These are phyloP conservation scores for Drosophila nannoptera DNA, from an alignment of 1,140 invertebrate species.

Conservation along the genomic window DNA sequence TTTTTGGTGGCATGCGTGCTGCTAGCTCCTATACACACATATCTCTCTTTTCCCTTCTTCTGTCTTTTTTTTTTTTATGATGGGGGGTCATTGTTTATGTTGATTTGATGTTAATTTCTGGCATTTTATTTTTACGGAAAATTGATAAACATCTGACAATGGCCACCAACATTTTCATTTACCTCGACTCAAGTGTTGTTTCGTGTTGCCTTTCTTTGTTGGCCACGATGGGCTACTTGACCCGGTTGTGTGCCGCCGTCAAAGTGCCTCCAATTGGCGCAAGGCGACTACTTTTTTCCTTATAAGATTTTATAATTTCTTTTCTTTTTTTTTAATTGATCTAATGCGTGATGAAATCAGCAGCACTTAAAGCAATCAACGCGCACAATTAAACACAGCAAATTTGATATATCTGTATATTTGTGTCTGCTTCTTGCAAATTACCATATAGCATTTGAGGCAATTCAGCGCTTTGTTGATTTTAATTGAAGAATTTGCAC, in stretches of 20 bases:
- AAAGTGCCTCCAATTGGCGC: slow-evolving; percentile 52
- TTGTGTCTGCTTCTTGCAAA: slow-evolving; percentile 26
- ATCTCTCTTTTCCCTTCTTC: no score
- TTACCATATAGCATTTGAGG: slow-evolving; percentile 60
- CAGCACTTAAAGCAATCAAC: slow-evolving; percentile 71
- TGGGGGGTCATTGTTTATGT: slow-evolving; percentile 68
- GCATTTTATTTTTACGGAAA: slow-evolving; percentile 60
- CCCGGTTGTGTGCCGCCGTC: slow-evolving; percentile 48
- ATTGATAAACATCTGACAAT: slow-evolving; percentile 66
- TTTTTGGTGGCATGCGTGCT: slow-evolving; percentile 59
- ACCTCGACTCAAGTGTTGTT: slow-evolving; percentile 49
- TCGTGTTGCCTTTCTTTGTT: slow-evolving; percentile 7
- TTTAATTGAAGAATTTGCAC: slow-evolving; percentile 43
- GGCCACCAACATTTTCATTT: slow-evolving; percentile 64
- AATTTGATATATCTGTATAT: slow-evolving; percentile 5
- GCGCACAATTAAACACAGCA: slow-evolving; percentile 58
- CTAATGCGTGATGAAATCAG: slow-evolving; percentile 52
- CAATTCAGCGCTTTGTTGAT: slow-evolving; percentile 14
- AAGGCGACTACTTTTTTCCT: slow-evolving; percentile 41
- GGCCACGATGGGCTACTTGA: slow-evolving; percentile 57
- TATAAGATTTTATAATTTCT: slow-evolving; percentile 33
- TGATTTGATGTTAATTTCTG: slow-evolving; percentile 73
- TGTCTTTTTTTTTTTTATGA: slow-evolving; percentile 68
- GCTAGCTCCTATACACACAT: no score
- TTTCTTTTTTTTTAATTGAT: slow-evolving; percentile 56